Base-by-base conservation (phyloP, 2,113 vertebrate species). In the Diglossa brunneiventris region DNA sequence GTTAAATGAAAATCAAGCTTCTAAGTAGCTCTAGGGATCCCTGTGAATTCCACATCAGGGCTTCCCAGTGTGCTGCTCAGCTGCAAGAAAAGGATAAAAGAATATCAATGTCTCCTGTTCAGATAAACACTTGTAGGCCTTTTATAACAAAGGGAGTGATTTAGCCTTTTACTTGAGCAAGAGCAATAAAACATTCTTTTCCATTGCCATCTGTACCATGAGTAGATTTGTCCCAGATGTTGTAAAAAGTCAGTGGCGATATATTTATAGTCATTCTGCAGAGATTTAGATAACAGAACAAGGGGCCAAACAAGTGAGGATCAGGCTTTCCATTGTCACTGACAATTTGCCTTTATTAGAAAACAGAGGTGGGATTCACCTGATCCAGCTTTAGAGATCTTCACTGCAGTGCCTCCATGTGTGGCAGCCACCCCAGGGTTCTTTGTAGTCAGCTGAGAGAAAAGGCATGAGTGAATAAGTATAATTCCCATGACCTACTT, bases 401-500 rank as follows among this genome's bases (percentile, higher is more conserved):
- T 49, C 37, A 39, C 13, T 41, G 37, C 19, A 33, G 58, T 88
- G 41, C 14, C 26, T 83, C 94, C 92, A 95, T 50, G 92, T 92
- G 82, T 83, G 95, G 44, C 53, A 53, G 37, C n/a, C 85, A 73
- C 49, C 16, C 26, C 53, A 30, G 70, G 72, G 17, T 53, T 58
- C 92, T 94, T 67, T 94, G 75, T 88, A 80, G 75, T 80, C 78
- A 90, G 41, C 70, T 94, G 90, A 58, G 87, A 87, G 87, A 73
- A 83, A 5, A 76, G 27, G 19, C 26, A 39, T 13, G 46, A 90
- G 73, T 37, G 78, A 76, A 37, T 76, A 82, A 79, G 19, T 79
- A 52, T 47, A 85, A 69, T 90, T 93, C 90, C 70, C 75, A 69
- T 92, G 94, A 83, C 94, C 92, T 96, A 96, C 27, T 96, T 95